phyloP scores from a whole-genome alignment of 2,113 vertebrate genomes.

The Ptychochromis oligacanthus region DNA sequence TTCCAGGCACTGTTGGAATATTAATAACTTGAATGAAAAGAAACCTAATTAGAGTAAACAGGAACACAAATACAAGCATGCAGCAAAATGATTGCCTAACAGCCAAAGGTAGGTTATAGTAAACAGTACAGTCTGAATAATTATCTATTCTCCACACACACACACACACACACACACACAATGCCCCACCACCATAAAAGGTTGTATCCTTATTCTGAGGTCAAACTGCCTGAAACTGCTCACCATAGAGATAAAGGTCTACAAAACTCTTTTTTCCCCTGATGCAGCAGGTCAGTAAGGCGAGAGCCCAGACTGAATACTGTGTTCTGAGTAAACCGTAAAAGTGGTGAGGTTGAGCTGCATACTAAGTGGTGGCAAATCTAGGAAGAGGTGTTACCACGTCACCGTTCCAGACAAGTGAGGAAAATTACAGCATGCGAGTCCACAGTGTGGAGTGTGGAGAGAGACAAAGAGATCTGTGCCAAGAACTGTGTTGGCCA shows the following conservation, averaged over 20 bases:
- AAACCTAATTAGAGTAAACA: conserved; percentile 49
- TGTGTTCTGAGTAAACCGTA: conserved; percentile 18
- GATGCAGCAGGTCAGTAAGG: conserved; percentile 43
- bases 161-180: background rate
- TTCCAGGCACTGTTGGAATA: conserved; percentile 38
- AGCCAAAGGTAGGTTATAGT: background rate
- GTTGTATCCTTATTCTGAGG: background rate
- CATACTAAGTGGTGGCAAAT: conserved; percentile 32
- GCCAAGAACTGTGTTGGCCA: background rate
- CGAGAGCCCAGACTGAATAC: background rate
- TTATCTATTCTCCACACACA: background rate
- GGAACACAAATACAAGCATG: conserved; percentile 22
- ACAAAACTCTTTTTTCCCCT: background rate
- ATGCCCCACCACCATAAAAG: background rate
- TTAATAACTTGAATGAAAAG: conserved; percentile 49
- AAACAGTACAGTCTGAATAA: conserved; percentile 21
- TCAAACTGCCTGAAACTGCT: conserved; percentile 15
- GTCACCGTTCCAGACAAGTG: conserved; percentile 19
- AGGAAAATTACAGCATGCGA: background rate
- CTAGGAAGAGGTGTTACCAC: conserved; percentile 16
- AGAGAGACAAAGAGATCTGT: background rate
- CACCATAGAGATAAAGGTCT: conserved; percentile 22
- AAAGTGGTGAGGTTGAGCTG: conserved; percentile 18
- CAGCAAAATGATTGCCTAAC: conserved; percentile 44
- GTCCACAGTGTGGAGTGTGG: background rate